These are phyloP conservation scores for Dendroctonus valens DNA, from an alignment of 1,140 invertebrate genomes.

Conservation along the genomic window DNA sequence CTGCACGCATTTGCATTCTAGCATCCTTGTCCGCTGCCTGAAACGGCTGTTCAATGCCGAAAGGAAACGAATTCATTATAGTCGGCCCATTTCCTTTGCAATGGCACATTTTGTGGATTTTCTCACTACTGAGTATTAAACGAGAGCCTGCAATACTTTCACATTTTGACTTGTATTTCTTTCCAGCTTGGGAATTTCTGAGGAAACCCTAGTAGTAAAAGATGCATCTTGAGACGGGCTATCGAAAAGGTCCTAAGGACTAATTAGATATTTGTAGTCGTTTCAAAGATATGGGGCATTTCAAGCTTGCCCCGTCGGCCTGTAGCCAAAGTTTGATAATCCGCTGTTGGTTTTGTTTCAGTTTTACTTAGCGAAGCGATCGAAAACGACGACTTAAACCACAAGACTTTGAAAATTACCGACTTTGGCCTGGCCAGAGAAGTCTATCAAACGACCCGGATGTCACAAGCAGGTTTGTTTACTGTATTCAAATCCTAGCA, in stretches of 20 bases:
- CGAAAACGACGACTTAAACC: conserved; percentile 79
- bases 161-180: no score
- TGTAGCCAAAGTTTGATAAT: no score
- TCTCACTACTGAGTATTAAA: no score
- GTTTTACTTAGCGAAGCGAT: conserved; percentile 88
- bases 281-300: no score
- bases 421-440: conserved; percentile 96
- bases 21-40: not conserved
- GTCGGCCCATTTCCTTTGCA: not conserved
- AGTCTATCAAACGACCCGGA: conserved; percentile 92
- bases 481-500: conserved; percentile 1
- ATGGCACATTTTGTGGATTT: no score
- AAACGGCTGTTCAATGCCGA: conserved; percentile 4
- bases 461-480: conserved; percentile 80
- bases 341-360: conserved; percentile 51
- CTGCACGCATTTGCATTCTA: not conserved
- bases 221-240: no score
- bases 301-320: no score
- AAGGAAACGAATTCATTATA: conserved; percentile 8
- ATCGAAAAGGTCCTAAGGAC: no score
- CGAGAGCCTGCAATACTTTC: no score
- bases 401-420: conserved; percentile 95
- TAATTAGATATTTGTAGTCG: no score
- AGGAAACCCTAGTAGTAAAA: no score
- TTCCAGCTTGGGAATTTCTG: no score